Conservation (phyloP, 1,140 invertebrate genomes). For the Hirudo medicinalis region DNA sequence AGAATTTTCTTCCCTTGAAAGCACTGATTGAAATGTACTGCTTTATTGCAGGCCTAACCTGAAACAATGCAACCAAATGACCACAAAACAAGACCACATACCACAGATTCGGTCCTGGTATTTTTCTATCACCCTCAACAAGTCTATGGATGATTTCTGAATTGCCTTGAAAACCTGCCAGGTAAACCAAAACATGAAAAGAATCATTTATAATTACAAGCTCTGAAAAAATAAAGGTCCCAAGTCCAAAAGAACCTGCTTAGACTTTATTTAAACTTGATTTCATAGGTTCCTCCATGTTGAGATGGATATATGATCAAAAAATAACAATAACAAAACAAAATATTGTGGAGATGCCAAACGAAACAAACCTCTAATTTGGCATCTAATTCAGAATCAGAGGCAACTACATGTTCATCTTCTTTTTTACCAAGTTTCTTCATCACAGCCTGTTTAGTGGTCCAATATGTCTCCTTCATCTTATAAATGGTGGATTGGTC, state of each 20-base stretch:
- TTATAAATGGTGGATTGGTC: conserved; percentile 53
- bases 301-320: too few species aligned
- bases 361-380: conserved; percentile 64
- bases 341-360: not conserved
- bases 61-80: too few species aligned
- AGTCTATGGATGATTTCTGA: conserved; percentile 71
- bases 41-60: too few species aligned
- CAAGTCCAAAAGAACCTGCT: conserved; percentile 5
- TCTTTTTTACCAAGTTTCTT: conserved; percentile 91
- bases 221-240: conserved; percentile 8
- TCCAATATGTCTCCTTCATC: conserved; percentile 94
- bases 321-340: not conserved
- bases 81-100: conserved; percentile 33
- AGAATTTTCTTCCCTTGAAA: conserved; percentile 88
- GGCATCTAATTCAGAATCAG: conserved; percentile 88
- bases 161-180: conserved; percentile 74
- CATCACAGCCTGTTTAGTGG: conserved; percentile 87
- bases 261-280: too few species aligned
- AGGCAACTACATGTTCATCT: conserved; percentile 88
- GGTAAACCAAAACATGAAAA: conserved; percentile 12
- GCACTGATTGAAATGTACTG: conserved; percentile 42
- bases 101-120: conserved; percentile 85
- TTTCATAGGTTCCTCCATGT: too few species aligned
- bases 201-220: not conserved
- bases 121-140: conserved; percentile 77